Evolutionary conservation across 2,113 vertebrate genomes (phyloP), one percentile per base, ranked within the genome.

Genomic region (Syrrhaptes paradoxus): DNA sequence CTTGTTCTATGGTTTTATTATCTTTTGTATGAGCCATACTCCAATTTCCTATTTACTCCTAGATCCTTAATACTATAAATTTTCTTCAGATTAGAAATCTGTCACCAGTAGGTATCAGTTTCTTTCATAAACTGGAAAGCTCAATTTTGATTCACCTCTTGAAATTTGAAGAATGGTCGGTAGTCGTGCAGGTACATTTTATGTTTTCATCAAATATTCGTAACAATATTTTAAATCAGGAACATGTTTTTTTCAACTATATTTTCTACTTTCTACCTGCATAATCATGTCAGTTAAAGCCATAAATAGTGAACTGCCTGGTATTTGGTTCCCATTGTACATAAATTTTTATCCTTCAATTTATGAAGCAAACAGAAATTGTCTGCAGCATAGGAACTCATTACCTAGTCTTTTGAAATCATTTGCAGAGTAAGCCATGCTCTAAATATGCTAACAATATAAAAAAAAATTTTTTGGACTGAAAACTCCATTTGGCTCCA

Each of bases 31-130:
- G 55, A 93, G 7, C 13, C 19, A 13, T 38, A 24, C 4, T 92
- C 51, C 75, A 59, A 77, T 93, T 96, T 91, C 80, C 46, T 94
- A 67, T 96, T 97, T 94, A 95, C 78, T 90, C 7, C 51, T 83
- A 43, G 18, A 16, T 26, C 9, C 29, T 80, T 80, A 91, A 80
- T 26, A 13, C 2, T 79, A 46, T 34, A 72, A 87, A 79, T 32
- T 20, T 54, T 61, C 59, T 62, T 75, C 54, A 54, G 28, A 70
- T 76, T 78, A 9, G 2, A 75, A 85, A 84, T 78, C 55, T 75
- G 6, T 68, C 43, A 91, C 8, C 16, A 85, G 43, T 12, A 29
- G 8, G 13, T 67, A 36, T 70, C n/a, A 21, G 4, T 51, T 91
- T 48, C 24, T 79, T 90, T 91, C 45, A 67, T 25, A 67, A 85